A percentile compares a stretch with the other conserved stretches of the same genome.
These are phyloP conservation scores for Geophilus truncorum DNA, from an alignment of 2,888 invertebrate genomes.

Conservation along the genomic window DNA sequence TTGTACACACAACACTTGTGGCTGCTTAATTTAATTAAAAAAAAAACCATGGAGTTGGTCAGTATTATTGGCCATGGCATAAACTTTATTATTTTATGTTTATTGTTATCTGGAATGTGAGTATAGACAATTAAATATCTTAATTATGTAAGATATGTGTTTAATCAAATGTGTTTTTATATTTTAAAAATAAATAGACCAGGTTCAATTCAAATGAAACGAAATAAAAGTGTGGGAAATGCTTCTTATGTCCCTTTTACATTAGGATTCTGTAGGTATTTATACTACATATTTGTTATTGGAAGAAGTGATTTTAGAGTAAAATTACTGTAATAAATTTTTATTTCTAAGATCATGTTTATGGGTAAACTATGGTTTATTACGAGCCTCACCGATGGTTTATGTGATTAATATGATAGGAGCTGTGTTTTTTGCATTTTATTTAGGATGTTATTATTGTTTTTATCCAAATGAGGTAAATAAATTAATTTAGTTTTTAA, in stretches of 20 bases:
- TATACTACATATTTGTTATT: too few relatives aligned
- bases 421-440: not conserved
- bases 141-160: not conserved
- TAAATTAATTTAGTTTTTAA: not conserved
- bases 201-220: not conserved
- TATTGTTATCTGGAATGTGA: not conserved
- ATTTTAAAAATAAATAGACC: not conserved
- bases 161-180: not conserved
- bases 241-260: not conserved
- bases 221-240: not conserved
- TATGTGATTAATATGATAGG: not conserved
- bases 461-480: not conserved
- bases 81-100: not conserved
- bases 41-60: not conserved
- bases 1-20: too few relatives aligned
- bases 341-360: not conserved
- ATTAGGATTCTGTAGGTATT: not conserved
- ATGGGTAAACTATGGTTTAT: not conserved
- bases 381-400: not conserved
- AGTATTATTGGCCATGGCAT: not conserved
- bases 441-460: not conserved
- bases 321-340: too few relatives aligned
- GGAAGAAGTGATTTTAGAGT: too few relatives aligned
- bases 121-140: not conserved
- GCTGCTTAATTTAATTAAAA: too few relatives aligned